A percentile compares a stretch with the other conserved stretches of the same genome.
These are phyloP conservation scores for Drosophila formosana DNA, from an alignment of 2,888 invertebrate species.

Conservation along the genomic window DNA sequence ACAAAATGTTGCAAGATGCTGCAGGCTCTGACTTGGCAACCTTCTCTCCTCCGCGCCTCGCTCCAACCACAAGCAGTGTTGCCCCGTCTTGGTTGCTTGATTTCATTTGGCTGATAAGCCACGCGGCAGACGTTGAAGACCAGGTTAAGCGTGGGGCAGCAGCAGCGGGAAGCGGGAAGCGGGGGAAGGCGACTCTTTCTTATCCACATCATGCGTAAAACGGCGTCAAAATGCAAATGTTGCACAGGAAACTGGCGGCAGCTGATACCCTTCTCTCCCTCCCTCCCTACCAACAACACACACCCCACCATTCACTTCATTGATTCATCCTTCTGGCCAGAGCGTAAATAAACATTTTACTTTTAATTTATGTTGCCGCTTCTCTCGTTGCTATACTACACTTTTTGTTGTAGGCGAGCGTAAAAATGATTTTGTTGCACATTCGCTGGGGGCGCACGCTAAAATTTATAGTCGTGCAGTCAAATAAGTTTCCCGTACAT, in stretches of 20 bases:
- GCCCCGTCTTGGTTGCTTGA: conserved; percentile 59
- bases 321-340: conserved; percentile 55
- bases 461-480: conserved; percentile 59
- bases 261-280: conserved; percentile 19
- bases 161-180: background rate
- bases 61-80: conserved; percentile 15
- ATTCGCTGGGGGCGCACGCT: conserved; percentile 52
- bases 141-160: background rate
- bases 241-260: conserved; percentile 67
- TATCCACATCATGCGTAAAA: conserved; percentile 72
- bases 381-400: conserved; percentile 11
- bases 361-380: conserved; percentile 68
- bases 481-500: conserved; percentile 45
- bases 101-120: conserved; percentile 70
- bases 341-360: conserved; percentile 75
- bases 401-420: conserved; percentile 43
- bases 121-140: conserved; percentile 29
- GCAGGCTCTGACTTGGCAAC: conserved; percentile 54
- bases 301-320: conserved; percentile 11
- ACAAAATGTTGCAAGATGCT: conserved; percentile 78
- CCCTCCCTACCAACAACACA: background rate
- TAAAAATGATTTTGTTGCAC: conserved; percentile 72
- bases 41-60: conserved; percentile 2
- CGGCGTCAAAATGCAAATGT: conserved; percentile 78
- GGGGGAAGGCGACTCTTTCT: conserved; percentile 19